A percentile compares a stretch with the other conserved stretches of the same genome.
These are phyloP conservation scores for Archips xylosteana DNA, from an alignment of 2,888 invertebrate genomes.

Conservation along the genomic window DNA sequence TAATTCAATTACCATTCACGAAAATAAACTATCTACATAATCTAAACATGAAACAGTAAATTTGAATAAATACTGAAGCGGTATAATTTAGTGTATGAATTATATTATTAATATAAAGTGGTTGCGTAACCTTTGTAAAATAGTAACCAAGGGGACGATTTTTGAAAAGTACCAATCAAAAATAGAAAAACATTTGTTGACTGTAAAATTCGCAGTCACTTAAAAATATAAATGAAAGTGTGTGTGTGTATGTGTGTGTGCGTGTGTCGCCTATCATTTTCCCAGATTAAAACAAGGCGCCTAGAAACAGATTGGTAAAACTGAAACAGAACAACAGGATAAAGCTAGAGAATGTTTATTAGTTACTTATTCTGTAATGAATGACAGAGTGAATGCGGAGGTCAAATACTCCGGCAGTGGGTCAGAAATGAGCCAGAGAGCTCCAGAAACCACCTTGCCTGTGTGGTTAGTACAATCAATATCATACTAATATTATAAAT, in stretches of 20 bases:
- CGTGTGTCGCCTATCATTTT: no score
- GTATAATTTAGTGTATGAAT: not conserved
- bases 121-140: conserved; percentile 6
- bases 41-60: conserved; percentile 14
- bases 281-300: no score
- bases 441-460: conserved; percentile 57
- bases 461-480: conserved; percentile 43
- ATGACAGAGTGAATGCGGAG: conserved; percentile 50
- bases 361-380: conserved; percentile 16
- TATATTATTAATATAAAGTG: not conserved
- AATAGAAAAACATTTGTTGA: no score
- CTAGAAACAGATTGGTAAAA: not conserved
- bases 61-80: conserved; percentile 10
- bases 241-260: no score
- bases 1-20: not conserved
- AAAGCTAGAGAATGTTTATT: not conserved
- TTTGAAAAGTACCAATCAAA: no score
- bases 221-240: no score
- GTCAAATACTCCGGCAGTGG: conserved; percentile 71
- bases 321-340: not conserved
- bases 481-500: not conserved
- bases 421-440: conserved; percentile 64
- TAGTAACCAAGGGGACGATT: not conserved
- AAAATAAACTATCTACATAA: conserved; percentile 9
- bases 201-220: no score